Evolutionary conservation across 2,113 vertebrate genomes (phyloP), one percentile per base, ranked within the genome.

Genomic region (Coptodon rendalli): DNA sequence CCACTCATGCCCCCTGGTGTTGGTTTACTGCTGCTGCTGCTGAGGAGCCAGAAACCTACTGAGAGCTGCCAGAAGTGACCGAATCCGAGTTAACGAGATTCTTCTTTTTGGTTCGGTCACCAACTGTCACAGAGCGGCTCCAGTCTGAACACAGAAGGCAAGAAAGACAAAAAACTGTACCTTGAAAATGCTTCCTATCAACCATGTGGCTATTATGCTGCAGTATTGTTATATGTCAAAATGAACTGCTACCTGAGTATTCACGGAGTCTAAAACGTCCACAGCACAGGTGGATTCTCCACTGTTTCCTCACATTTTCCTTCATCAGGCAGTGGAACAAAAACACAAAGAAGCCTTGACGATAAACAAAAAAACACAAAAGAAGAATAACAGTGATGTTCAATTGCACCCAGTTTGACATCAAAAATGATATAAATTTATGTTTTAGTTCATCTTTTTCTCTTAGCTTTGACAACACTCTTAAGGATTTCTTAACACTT

Each of bases 241-340:
- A 83, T 54, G 12, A 6, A 11, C 10, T 36, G 19, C 22, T 93
- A 95, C 95, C 94, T 91, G 94, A 93, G 86, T 48, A n/a, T n/a
- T 90, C 84, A 31, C 1, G 6, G 43, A 43, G 83, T 86, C 87
- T 89, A 59, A 96, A 95, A 73, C 93, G 95, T 53, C 97, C 94
- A 29, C 96, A 98, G 86, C 96, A 96, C 38, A 98, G 91, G 53
- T 97, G 93, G 10, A 87, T 89, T 73, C 88, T 92, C 97, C 97
- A 98, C 81, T 98, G 97, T 78, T 97, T 97, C 80, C 93, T 87
- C 48, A 98, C 97, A 4, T 96, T 97, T 43, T 98, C 97, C 85
- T 99, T 99, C 97, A 98, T 96, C 56, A 97, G 71, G 80, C 98
- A 99, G 93, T 98, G 97, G 90, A 98, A 98, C 66, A 98, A 50